Evolutionary conservation across 2,888 invertebrate species (phyloP).

Genomic region (Lumbricus terrestris): DNA sequence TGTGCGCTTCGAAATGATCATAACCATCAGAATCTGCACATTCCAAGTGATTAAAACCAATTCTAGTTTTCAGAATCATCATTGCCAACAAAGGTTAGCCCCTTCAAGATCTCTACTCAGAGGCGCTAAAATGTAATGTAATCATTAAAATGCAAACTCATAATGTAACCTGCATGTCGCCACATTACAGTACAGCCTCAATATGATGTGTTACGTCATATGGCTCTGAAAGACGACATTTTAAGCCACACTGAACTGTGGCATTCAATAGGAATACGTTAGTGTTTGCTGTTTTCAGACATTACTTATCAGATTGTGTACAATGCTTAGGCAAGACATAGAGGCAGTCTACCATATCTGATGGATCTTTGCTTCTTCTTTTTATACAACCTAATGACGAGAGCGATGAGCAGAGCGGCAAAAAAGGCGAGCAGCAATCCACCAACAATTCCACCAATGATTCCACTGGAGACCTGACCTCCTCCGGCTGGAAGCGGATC

Average conservation of each 20-base stretch:
- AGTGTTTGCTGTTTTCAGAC: neutral
- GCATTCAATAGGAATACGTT: neutral
- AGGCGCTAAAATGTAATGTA: neutral
- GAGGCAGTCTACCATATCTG: conserved; percentile 68
- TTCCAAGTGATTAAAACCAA: too few relatives aligned
- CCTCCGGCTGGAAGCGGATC: conserved; percentile 31
- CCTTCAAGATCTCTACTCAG: too few relatives aligned
- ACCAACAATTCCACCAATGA: conserved; percentile 84
- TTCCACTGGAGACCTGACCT: conserved; percentile 37
- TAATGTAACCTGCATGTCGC: neutral
- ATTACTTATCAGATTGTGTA: neutral
- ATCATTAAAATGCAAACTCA: neutral
- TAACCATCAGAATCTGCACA: too few relatives aligned
- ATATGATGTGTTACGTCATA: too few relatives aligned
- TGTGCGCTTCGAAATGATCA: too few relatives aligned
- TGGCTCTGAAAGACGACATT: neutral
- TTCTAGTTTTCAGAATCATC: too few relatives aligned
- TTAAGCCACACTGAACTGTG: neutral
- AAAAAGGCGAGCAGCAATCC: conserved; percentile 96
- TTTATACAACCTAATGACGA: neutral
- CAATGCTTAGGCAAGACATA: neutral
- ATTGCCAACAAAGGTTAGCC: too few relatives aligned
- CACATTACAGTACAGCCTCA: neutral
- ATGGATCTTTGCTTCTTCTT: conserved; percentile 17
- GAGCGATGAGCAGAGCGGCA: conserved; percentile 62